Evolutionary conservation across 37 sponge, comb jelly and placozoan species (phyloP).

Genomic region (Chondrilla cf. caribensis): DNA sequence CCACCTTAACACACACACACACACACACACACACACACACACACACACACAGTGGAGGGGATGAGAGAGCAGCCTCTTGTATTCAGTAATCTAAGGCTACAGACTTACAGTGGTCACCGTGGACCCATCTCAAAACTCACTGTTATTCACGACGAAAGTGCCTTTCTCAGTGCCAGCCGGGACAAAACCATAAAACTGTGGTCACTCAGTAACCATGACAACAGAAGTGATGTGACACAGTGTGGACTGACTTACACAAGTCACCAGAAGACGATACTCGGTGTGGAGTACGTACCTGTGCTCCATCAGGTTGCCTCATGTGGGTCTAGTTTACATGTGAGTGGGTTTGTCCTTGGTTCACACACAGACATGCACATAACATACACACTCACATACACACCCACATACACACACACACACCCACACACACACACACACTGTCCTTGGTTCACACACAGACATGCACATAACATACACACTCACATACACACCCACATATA

Average conservation of each 20-base stretch:
- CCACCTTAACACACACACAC: not conserved
- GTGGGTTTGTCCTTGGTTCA: constrained; percentile 22
- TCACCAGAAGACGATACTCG: constrained; percentile 64
- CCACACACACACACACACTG: too few species aligned
- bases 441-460: too few species aligned
- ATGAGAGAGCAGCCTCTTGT: not conserved
- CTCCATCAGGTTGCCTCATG: constrained; percentile 57
- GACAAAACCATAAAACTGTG: constrained; percentile 89
- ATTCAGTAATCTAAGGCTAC: not conserved
- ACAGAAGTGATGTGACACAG: constrained; percentile 19
- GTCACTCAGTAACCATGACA: constrained; percentile 70
- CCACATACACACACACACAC: too few species aligned
- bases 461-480: too few species aligned
- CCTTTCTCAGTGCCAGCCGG: constrained; percentile 79
- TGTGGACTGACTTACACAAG: constrained; percentile 36
- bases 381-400: too few species aligned
- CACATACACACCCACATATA: too few species aligned
- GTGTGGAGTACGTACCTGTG: constrained; percentile 43
- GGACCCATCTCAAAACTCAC: constrained; percentile 41
- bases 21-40: not conserved
- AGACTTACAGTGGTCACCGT: constrained; percentile 61
- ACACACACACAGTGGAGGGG: not conserved
- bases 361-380: too few species aligned
- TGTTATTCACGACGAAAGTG: constrained; percentile 62
- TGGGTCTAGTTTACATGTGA: constrained; percentile 74